Evolutionary conservation across 1,140 invertebrate species (phyloP), one percentile per base, ranked within the genome.

Genomic region (Lutraria rhynchaena): DNA sequence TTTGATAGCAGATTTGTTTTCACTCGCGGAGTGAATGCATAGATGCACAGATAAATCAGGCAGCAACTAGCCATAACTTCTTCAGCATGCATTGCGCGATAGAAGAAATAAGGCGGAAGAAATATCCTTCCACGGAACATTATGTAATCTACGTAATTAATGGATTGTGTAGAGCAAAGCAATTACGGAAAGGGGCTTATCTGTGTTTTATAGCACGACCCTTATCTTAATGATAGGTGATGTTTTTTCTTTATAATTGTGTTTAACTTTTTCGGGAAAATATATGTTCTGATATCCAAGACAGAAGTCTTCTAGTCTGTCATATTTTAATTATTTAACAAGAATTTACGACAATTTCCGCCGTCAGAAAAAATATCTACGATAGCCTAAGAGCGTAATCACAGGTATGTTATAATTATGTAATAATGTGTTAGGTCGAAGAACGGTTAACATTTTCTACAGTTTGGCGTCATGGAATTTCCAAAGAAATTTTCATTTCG

Each of bases 181-280:
- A 37, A 75, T 75, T 69, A 60, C 31, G 53, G 53, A 11, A 60
- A 22, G 24, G n/a, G 37, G 73, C 73, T 75, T 75, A 75, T 75
- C 73, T 29, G 73, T 60, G 33, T 11, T 60, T 75, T 46, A 75
- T 60, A 29, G 73, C 44, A 35, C 55, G 46, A 35, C 29, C 7
- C 53, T 61, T 60, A 75, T 75, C 73, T 75, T 46, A 75, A 75
- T 58, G 58, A 46, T 55, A 41, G 29, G 53, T 75, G 57, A 75
- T 75, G 44, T 46, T 22, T 60, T 75, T 67, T 60, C 58, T 33
- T 55, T 75, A 33, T 61, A 75, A 75, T 75, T 75, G 35, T 61
- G 27, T 3, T 75, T 61, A 60, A 75, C 27, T 49, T 67, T 22
- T 19, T 67, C 9, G 11, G 22, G 13, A 41, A 60, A 44, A 35